phyloP scores from a whole-genome alignment of 2,113 vertebrate species.

The Podarcis cretensis region DNA sequence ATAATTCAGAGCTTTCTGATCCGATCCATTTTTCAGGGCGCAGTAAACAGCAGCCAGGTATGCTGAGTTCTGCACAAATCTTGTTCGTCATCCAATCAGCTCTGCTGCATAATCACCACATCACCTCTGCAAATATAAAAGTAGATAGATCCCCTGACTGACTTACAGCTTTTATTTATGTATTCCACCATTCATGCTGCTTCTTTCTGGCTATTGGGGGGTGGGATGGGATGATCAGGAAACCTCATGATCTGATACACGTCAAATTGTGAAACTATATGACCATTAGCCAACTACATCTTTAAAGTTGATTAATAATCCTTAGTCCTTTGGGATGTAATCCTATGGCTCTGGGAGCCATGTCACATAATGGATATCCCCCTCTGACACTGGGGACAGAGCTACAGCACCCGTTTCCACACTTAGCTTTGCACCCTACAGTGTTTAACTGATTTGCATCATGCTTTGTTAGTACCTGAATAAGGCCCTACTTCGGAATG shows the following conservation, averaged over 20 bases:
- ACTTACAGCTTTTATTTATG: neutral
- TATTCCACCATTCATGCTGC: neutral
- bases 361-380: no score
- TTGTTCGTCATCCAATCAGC: neutral
- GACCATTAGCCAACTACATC: neutral
- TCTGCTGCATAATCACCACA: neutral
- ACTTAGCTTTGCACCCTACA: no score
- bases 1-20: neutral
- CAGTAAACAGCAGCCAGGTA: neutral
- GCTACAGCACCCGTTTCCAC: no score
- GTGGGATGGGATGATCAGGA: no score
- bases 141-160: neutral
- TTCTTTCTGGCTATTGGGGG: neutral
- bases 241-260: neutral
- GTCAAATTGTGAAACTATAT: neutral
- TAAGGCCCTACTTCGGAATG: neutral
- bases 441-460: neutral
- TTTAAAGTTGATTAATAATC: neutral
- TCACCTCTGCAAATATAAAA: neutral
- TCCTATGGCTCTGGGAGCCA: no score
- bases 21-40: neutral
- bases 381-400: no score
- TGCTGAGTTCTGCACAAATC: neutral
- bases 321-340: neutral
- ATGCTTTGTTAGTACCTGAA: neutral